These are phyloP conservation scores for Ericerus pela DNA, from an alignment of 1,140 invertebrate species.

Conservation along the genomic window DNA sequence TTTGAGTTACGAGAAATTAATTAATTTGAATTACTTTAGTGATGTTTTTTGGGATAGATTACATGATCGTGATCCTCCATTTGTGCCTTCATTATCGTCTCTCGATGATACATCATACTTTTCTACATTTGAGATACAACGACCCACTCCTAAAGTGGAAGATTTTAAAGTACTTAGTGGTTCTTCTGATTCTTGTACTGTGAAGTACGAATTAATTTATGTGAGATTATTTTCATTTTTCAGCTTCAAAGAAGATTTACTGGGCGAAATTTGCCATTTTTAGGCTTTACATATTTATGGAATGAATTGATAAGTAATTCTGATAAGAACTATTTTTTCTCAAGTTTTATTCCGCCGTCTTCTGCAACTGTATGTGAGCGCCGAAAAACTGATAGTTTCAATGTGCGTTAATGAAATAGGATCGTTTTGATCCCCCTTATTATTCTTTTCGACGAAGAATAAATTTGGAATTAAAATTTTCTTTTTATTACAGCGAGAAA, in stretches of 20 bases:
- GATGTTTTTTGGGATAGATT: conserved; percentile 17
- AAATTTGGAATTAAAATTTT: background rate
- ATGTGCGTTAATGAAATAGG: background rate
- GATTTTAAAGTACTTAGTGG: conserved; percentile 13
- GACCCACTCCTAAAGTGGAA: conserved; percentile 13
- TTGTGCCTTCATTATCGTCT: conserved; percentile 86
- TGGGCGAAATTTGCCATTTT: conserved; percentile 95
- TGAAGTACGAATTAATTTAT: too few relatives aligned
- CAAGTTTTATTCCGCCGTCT: background rate
- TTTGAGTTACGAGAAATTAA: background rate
- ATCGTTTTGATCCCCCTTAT: too few relatives aligned
- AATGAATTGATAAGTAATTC: background rate
- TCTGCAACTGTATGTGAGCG: background rate
- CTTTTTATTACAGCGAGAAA: background rate
- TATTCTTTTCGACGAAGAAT: background rate
- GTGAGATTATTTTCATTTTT: conserved; percentile 41
- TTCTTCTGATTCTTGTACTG: background rate
- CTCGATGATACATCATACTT: conserved; percentile 99
- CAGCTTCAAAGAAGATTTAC: conserved; percentile 92
- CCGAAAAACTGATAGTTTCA: background rate
- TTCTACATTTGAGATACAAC: conserved; percentile 30
- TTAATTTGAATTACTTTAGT: background rate
- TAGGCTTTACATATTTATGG: conserved; percentile 80
- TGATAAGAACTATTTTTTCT: background rate
- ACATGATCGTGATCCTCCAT: conserved; percentile 60